Conservation (phyloP, 2,113 vertebrate genomes). For the Catharus fuscescens region DNA sequence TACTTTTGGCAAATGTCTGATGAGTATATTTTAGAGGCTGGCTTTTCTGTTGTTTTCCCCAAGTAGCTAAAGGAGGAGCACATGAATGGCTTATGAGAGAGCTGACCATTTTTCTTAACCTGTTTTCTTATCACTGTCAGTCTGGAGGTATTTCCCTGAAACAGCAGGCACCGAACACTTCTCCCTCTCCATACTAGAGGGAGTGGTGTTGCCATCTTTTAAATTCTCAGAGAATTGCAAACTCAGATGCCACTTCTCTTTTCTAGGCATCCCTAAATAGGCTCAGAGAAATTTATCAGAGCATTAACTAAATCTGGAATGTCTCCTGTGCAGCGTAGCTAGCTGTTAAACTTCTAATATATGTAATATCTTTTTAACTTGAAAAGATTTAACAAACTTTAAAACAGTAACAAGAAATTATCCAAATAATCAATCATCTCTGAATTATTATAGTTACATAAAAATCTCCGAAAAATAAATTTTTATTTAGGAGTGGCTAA, state of each 20-base stretch:
- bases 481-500: neutral
- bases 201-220: conserved; percentile 5
- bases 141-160: conserved; percentile 2
- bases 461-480: neutral
- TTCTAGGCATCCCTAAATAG: neutral
- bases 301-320: neutral
- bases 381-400: neutral
- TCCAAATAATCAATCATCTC: neutral
- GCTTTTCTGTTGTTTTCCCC: neutral
- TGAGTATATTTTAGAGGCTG: neutral
- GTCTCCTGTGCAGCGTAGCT: neutral
- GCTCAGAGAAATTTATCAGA: neutral
- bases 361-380: neutral
- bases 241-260: neutral
- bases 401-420: neutral
- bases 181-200: neutral
- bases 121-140: neutral
- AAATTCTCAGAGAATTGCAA: neutral
- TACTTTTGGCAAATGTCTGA: neutral
- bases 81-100: neutral
- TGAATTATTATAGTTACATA: neutral
- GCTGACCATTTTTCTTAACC: conserved; percentile 29
- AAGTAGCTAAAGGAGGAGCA: neutral
- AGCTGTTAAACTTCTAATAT: neutral
- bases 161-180: neutral